Conservation (phyloP, 2,888 invertebrate species). For the Drepanosiphum platanoidis region DNA sequence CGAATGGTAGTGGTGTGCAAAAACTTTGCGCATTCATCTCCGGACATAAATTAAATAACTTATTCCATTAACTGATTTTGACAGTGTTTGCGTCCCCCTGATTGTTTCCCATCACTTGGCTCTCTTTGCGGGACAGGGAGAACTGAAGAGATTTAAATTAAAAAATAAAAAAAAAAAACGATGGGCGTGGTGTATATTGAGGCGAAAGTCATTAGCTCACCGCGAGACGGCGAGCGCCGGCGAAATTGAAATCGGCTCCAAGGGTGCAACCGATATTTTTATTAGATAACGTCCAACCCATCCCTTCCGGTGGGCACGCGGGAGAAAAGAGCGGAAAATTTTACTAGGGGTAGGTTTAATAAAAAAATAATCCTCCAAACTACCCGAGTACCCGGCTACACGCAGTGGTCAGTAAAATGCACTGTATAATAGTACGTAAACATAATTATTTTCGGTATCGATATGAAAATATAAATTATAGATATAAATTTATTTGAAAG, state of each 20-base stretch:
- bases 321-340: conserved; percentile 52
- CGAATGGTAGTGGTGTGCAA: conserved; percentile 36
- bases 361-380: conserved; percentile 55
- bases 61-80: conserved; percentile 62
- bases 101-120: conserved; percentile 54
- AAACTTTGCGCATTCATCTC: conserved; percentile 55
- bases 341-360: conserved; percentile 53
- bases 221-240: conserved; percentile 34
- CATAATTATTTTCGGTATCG: background rate
- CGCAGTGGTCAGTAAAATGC: conserved; percentile 51
- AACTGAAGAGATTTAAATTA: conserved; percentile 59
- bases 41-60: conserved; percentile 61
- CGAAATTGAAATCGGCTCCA: conserved; percentile 60
- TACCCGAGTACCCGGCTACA: too few relatives aligned
- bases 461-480: too few relatives aligned
- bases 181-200: conserved; percentile 58
- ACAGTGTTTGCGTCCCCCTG: conserved; percentile 60
- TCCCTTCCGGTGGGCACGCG: conserved; percentile 21
- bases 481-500: too few relatives aligned
- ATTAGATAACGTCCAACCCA: conserved; percentile 57
- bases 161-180: conserved; percentile 56
- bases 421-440: background rate
- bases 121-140: conserved; percentile 33
- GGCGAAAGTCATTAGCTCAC: conserved; percentile 61
- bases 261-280: conserved; percentile 62